phyloP scores from a whole-genome alignment of 2,888 invertebrate species.

The Drosophila neotestacea region DNA sequence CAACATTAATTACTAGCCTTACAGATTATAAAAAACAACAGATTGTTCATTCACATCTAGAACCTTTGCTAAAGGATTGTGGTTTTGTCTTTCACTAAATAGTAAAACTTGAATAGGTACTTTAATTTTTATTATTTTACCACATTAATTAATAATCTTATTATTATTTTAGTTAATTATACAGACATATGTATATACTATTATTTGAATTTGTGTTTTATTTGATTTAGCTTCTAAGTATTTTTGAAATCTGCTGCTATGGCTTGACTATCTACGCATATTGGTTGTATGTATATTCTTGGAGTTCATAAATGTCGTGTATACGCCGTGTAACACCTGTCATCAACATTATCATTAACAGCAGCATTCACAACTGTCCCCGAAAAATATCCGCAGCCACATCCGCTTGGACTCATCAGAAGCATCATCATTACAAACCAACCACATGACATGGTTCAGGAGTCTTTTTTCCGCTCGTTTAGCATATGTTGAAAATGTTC shows the following conservation, averaged over 20 bases:
- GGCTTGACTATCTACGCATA: not conserved
- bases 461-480: conserved; percentile 39
- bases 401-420: conserved; percentile 16
- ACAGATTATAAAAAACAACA: too few relatives aligned
- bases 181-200: too few relatives aligned
- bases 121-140: too few relatives aligned
- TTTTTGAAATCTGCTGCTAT: not conserved
- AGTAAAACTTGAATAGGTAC: too few relatives aligned
- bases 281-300: conserved; percentile 5
- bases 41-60: too few relatives aligned
- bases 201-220: too few relatives aligned
- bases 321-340: conserved; percentile 49
- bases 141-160: not conserved
- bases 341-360: conserved; percentile 47
- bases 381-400: conserved; percentile 11
- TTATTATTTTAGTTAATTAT: too few relatives aligned
- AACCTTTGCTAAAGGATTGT: too few relatives aligned
- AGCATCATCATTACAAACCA: conserved; percentile 55
- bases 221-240: too few relatives aligned
- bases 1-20: too few relatives aligned
- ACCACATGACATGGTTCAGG: conserved; percentile 47
- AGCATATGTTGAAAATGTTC: conserved; percentile 65
- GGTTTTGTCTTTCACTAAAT: too few relatives aligned
- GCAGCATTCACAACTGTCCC: conserved; percentile 5
- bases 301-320: conserved; percentile 56